phyloP scores from a whole-genome alignment of 92 coral and sea anemone species.

The Epizoanthus scotinus region DNA sequence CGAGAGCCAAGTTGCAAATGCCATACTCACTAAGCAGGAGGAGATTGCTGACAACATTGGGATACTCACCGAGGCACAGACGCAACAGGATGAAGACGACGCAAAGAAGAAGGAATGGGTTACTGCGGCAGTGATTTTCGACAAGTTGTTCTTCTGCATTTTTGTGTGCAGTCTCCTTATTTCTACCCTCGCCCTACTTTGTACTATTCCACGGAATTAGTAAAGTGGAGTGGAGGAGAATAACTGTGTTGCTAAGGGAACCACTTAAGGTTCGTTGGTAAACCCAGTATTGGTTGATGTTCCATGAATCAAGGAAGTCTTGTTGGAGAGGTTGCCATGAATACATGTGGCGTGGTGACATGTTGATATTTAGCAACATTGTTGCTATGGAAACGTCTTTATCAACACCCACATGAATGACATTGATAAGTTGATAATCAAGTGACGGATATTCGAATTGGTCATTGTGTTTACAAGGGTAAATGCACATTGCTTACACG shows the following conservation, averaged over 20 bases:
- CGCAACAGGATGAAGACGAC: slow-evolving; percentile 76
- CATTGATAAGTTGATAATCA: too few species aligned
- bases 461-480: too few species aligned
- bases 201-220: slow-evolving; percentile 40
- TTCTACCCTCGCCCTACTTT: slow-evolving; percentile 65
- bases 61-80: slow-evolving; percentile 72
- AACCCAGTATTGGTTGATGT: too few species aligned
- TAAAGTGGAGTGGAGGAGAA: background rate
- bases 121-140: slow-evolving; percentile 92
- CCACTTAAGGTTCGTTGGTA: background rate
- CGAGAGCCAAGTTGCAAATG: slow-evolving; percentile 63
- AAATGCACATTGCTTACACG: too few species aligned
- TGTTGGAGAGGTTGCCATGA: too few species aligned
- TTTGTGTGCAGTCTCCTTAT: slow-evolving; percentile 66
- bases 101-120: slow-evolving; percentile 88
- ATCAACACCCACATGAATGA: too few species aligned
- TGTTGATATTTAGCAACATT: too few species aligned
- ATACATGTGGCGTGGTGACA: too few species aligned
- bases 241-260: background rate
- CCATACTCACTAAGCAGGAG: slow-evolving; percentile 78
- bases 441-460: too few species aligned
- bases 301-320: too few species aligned
- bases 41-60: slow-evolving; percentile 74
- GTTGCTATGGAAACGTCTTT: too few species aligned
- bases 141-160: slow-evolving; percentile 85